Evolutionary conservation across 2,888 invertebrate species (phyloP), one percentile per base, ranked within the genome.

Genomic region (Gnatocerus cornutus): DNA sequence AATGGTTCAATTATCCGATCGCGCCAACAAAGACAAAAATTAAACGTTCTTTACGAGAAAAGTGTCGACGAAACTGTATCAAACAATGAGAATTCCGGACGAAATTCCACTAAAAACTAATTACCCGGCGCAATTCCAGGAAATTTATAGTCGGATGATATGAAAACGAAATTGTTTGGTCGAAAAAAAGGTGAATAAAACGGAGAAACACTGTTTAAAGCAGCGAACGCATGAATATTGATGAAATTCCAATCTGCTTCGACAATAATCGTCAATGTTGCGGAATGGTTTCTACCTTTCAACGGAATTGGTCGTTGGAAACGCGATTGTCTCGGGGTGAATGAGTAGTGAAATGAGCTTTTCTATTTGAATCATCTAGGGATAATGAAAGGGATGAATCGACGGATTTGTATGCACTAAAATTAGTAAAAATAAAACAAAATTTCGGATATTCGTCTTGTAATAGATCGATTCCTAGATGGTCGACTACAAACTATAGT

Each of bases 161-260:
- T 43, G 27, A 3, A 29, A 14, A 45, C 13, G 46, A 9, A 16
- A 33, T 30, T 46, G 10, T 9, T 29, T 14, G 41, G 39, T 13
- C 9, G 29, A 12, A 46, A 59, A 59, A 37, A 16, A 12, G 9
- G 8, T 16, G 33, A 52, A 33, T 14, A 59, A 45, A 33, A 46
- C 46, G 16, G 46, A 16, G 30, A 14, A 59, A 59, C 16, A 16
- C 43, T 30, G 30, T 50, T 61, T 46, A 12, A 59, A 50, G 39
- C 14, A 48, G 48, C 21, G 39, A 61, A 50, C 21, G 46, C 39
- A 61, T 61, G 21, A 50, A 61, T 50, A 61, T 50, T 61, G 61
- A 50, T 61, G 48, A 61, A 50, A 61, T 50, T 61, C 50, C 45
- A 45, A 46, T 59, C 37, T 46, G 29, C 29, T 4, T 41, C 56